Base-by-base conservation (phyloP, 1,140 invertebrate species). In the Charaxes varanes region DNA sequence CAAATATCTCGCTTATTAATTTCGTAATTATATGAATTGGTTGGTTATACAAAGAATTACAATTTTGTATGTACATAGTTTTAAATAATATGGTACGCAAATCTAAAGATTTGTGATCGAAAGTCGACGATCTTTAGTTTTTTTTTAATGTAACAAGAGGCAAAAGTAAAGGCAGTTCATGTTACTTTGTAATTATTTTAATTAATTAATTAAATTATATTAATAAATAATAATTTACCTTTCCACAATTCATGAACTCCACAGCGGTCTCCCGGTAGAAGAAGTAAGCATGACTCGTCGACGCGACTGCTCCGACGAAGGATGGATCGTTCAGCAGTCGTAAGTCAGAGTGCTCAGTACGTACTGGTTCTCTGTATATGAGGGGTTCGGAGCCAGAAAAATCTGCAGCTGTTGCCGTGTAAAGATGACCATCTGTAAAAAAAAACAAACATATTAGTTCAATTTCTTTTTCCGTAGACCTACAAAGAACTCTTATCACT, bases 181-280 rank as follows among this genome's bases (percentile, higher is more conserved):
- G n/a, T n/a, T n/a, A n/a, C n/a, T n/a, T n/a, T n/a, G n/a, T n/a
- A 8, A 11, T 22, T 17, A 5, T 37, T 15, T 17, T 14, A 22
- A 26, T 13, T 0, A 4, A 17, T 43, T 43, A 17, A 8, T 24
- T 28, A 8, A 30, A 2, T 21, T 26, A 16, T 18, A 8, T 26
- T 32, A 19, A 24, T 24, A 24, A 5, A 6, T 6, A 24, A 24
- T 6, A 8, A 17, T 16, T 31, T 3, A 31, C 28, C 28, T 96
- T 97, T 74, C 95, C 96, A 79, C 96, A 98, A 82, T 98, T 98
- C 86, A 97, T 95, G 73, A 93, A 96, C 84, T 98, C 97, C 7
- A 97, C 94, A 19, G 96, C 95, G 6, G 94, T 94, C 86, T 98
- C 97, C 19, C 96, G 89, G 73, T 97, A 99, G 86, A 99, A 99